Evolutionary conservation across 2,888 invertebrate genomes (phyloP).

Genomic region (Bombylius discolor): DNA sequence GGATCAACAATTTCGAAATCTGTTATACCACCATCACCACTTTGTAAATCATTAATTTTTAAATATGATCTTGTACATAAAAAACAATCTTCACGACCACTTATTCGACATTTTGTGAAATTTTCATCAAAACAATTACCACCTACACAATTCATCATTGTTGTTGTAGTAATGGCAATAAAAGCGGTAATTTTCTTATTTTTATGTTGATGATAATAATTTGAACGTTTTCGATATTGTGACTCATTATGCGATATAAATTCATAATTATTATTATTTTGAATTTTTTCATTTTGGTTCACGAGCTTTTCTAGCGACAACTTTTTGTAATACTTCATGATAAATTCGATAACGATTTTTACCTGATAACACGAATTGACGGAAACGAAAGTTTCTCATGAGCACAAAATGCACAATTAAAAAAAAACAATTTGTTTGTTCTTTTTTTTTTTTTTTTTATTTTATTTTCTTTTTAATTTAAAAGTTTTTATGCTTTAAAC

Average conservation of each 20-base stretch:
- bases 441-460: too few species aligned
- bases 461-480: too few species aligned
- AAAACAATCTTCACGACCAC: neutral
- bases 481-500: too few species aligned
- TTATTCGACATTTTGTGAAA: neutral
- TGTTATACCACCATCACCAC: neutral
- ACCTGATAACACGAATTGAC: slow-evolving; percentile 48
- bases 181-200: neutral
- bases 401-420: slow-evolving; percentile 22
- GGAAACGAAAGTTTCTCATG: slow-evolving; percentile 49
- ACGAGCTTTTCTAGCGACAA: slow-evolving; percentile 44
- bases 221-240: too few species aligned
- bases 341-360: slow-evolving; percentile 46
- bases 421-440: too few species aligned
- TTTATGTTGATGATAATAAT: neutral
- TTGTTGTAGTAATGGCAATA: neutral
- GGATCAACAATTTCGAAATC: slow-evolving; percentile 28
- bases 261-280: neutral
- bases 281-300: slow-evolving; percentile 29
- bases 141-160: neutral
- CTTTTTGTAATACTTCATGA: slow-evolving; percentile 53
- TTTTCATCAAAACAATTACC: neutral
- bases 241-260: too few species aligned
- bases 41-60: neutral
- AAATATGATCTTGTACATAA: neutral